A percentile compares a stretch with the other conserved stretches of the same genome.
phyloP scores from a whole-genome alignment of 2,888 invertebrate species.

The Euplagia quadripunctaria region DNA sequence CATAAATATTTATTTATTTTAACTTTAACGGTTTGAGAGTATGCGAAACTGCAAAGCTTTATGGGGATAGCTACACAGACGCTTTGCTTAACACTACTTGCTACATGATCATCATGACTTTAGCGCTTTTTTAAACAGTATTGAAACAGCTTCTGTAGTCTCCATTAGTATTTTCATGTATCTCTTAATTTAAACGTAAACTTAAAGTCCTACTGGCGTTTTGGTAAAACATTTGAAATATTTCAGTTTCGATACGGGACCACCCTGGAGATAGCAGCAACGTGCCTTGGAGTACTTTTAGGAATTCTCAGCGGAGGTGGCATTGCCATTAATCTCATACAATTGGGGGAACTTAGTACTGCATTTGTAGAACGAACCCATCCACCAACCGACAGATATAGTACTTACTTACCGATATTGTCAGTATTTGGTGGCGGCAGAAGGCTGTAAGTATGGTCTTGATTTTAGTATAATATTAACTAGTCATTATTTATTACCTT shows the following conservation, averaged over 20 bases:
- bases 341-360: conserved; percentile 88
- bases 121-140: too few species aligned
- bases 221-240: background rate
- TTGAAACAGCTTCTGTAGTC: too few species aligned
- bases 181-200: too few species aligned
- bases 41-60: too few species aligned
- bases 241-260: conserved; percentile 75
- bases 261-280: conserved; percentile 66
- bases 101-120: too few species aligned
- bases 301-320: conserved; percentile 75
- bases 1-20: too few species aligned
- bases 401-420: conserved; percentile 68
- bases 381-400: conserved; percentile 54
- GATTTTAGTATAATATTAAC: background rate
- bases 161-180: too few species aligned
- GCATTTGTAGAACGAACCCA: conserved; percentile 84
- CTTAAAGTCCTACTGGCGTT: too few species aligned
- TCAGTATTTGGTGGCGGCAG: conserved; percentile 72
- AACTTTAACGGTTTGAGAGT: too few species aligned
- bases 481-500: background rate
- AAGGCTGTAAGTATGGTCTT: conserved; percentile 65
- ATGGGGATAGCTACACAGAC: too few species aligned
- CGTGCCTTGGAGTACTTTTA: conserved; percentile 64
- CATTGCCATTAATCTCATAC: conserved; percentile 85
- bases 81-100: too few species aligned